Evolutionary conservation across 2,888 invertebrate species (phyloP).

Genomic region (Sphaerophoria taeniata): DNA sequence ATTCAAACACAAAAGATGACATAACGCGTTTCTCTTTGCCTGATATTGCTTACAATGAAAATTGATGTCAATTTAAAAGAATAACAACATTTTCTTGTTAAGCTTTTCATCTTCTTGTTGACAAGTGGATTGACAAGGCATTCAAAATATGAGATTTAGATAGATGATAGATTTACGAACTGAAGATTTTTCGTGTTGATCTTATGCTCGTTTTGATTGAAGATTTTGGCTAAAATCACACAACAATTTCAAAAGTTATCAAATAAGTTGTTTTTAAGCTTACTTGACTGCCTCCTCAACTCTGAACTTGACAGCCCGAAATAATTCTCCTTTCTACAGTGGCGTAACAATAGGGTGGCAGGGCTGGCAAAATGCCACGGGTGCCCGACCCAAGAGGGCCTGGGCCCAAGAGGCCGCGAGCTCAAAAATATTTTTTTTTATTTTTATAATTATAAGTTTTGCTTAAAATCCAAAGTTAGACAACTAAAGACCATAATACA

Average conservation of each 20-base stretch:
- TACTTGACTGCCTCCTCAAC: no score
- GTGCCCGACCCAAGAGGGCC: no score
- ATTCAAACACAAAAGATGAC: constrained; percentile 26
- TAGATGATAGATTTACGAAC: constrained; percentile 12
- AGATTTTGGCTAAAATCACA: neutral
- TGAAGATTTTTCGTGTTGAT: neutral
- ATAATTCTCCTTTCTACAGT: no score
- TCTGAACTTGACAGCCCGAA: no score
- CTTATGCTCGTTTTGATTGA: neutral
- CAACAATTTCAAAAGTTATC: neutral
- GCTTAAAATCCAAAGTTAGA: no score
- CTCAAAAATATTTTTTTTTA: no score
- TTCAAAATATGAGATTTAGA: constrained; percentile 18
- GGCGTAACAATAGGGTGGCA: no score
- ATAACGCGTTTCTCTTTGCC: constrained; percentile 19
- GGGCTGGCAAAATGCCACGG: no score
- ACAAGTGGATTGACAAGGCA: constrained; percentile 13
- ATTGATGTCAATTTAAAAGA: constrained; percentile 64
- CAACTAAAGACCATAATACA: no score
- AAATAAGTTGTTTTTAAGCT: neutral
- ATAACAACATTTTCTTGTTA: constrained; percentile 48
- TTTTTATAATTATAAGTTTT: no score
- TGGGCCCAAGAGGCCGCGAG: no score
- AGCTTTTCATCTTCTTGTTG: constrained; percentile 13
- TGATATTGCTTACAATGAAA: constrained; percentile 21